phyloP scores from a whole-genome alignment of 2,113 vertebrate genomes.

The Oxyura jamaicensis region DNA sequence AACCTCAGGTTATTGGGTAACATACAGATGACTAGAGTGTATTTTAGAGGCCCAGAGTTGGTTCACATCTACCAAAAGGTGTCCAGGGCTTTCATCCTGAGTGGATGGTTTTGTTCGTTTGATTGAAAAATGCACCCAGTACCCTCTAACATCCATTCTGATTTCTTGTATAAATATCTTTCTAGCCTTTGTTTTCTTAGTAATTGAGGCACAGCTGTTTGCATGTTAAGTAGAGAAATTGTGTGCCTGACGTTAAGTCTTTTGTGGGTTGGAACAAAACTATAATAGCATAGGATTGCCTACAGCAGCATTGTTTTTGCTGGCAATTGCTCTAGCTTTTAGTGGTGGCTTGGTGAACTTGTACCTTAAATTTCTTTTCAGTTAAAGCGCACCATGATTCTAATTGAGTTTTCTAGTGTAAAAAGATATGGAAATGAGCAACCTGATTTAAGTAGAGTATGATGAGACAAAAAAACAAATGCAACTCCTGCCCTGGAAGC shows the following conservation, averaged over 20 bases:
- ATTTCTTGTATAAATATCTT: neutral
- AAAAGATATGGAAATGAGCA: slow-evolving; percentile 28
- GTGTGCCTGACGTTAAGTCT: slow-evolving; percentile 7
- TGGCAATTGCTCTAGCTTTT: slow-evolving; percentile 34
- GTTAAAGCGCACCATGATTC: neutral
- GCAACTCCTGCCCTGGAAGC: slow-evolving; percentile 28
- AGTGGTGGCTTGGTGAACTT: slow-evolving; percentile 60
- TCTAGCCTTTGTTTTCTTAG: slow-evolving; percentile 19
- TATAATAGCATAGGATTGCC: slow-evolving; percentile 25
- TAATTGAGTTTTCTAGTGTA: slow-evolving; percentile 25
- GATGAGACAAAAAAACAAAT: neutral
- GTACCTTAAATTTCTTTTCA: slow-evolving; percentile 45
- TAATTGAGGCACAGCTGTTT: slow-evolving; percentile 44
- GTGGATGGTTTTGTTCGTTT: neutral
- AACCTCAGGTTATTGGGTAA: slow-evolving; percentile 10
- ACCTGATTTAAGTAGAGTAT: neutral
- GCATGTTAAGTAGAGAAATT: slow-evolving; percentile 49
- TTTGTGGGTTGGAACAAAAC: slow-evolving; percentile 30
- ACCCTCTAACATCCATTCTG: neutral
- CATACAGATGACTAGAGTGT: neutral
- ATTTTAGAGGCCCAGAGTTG: neutral
- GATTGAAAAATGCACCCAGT: neutral
- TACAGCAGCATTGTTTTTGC: slow-evolving; percentile 60
- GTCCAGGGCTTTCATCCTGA: neutral
- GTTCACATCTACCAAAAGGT: neutral